phyloP scores from a whole-genome alignment of 2,113 vertebrate genomes.

The Macquaria australasica region DNA sequence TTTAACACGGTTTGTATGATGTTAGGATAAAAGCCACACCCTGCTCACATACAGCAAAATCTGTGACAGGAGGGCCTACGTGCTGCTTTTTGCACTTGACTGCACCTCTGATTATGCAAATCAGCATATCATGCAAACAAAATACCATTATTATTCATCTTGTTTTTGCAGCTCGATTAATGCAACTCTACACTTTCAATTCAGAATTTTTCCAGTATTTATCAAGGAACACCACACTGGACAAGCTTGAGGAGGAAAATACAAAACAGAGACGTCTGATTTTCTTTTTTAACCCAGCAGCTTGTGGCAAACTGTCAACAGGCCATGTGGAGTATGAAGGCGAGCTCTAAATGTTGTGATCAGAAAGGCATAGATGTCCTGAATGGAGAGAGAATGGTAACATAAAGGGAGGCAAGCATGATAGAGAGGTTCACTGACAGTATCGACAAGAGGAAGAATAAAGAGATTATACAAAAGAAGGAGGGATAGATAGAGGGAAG shows the following conservation, averaged over 20 bases:
- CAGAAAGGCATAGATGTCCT: neutral
- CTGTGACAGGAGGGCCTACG: neutral
- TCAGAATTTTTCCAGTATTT: neutral
- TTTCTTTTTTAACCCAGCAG: constrained; percentile 1
- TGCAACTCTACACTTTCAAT: neutral
- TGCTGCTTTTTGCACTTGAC: constrained; percentile 42
- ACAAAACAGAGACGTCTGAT: neutral
- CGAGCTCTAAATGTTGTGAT: neutral
- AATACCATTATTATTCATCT: neutral
- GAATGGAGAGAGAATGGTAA: constrained; percentile 3
- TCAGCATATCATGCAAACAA: neutral
- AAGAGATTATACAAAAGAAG: constrained; percentile 47
- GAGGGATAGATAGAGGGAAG: constrained; percentile 44
- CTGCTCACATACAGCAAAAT: constrained; percentile 21
- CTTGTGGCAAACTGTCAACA: constrained; percentile 15
- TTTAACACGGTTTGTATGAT: constrained; percentile 18
- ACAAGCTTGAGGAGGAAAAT: neutral
- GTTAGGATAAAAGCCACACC: constrained; percentile 48
- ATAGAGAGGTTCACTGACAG: constrained; percentile 30
- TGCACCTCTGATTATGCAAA: constrained; percentile 49
- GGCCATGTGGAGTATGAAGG: neutral
- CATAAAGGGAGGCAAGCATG: constrained; percentile 1
- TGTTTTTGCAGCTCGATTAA: neutral
- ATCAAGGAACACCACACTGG: neutral
- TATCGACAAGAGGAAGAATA: constrained; percentile 26